Evolutionary conservation across 2,797 vertebrate species (phyloP).

Genomic region (Myotis pilosus): DNA sequence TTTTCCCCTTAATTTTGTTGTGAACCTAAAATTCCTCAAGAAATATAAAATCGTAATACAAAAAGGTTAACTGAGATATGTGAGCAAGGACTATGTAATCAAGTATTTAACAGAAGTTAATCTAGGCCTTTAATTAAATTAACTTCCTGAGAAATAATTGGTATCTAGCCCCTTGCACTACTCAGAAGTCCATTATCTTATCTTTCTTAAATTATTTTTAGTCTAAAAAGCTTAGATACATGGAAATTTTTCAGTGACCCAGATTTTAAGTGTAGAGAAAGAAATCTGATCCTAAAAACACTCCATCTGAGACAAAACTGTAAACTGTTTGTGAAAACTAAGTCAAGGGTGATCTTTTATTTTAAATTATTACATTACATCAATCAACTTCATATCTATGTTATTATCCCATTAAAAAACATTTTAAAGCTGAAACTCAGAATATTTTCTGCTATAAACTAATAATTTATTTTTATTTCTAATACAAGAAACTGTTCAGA

Average conservation of each 20-base stretch:
- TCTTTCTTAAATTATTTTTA: constrained; percentile 21
- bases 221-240: constrained; percentile 8
- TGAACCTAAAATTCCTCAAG: neutral
- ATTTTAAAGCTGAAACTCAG: neutral
- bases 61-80: neutral
- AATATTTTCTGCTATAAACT: neutral
- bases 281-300: neutral
- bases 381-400: neutral
- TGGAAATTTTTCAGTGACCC: constrained; percentile 30
- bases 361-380: constrained; percentile 5
- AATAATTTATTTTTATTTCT: constrained; percentile 9
- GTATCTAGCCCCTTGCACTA: neutral
- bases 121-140: neutral
- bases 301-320: neutral
- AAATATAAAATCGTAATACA: neutral
- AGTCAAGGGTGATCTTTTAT: neutral
- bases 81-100: neutral
- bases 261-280: constrained; percentile 29
- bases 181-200: neutral
- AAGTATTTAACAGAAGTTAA: neutral
- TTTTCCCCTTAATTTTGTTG: neutral
- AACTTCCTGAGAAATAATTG: constrained; percentile 33
- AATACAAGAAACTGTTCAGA: neutral
- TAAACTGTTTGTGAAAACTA: constrained; percentile 9
- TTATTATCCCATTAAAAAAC: neutral